Evolutionary conservation across 2,888 invertebrate species (phyloP), one percentile per base, ranked within the genome.

Genomic region (Apotomis turbidana): DNA sequence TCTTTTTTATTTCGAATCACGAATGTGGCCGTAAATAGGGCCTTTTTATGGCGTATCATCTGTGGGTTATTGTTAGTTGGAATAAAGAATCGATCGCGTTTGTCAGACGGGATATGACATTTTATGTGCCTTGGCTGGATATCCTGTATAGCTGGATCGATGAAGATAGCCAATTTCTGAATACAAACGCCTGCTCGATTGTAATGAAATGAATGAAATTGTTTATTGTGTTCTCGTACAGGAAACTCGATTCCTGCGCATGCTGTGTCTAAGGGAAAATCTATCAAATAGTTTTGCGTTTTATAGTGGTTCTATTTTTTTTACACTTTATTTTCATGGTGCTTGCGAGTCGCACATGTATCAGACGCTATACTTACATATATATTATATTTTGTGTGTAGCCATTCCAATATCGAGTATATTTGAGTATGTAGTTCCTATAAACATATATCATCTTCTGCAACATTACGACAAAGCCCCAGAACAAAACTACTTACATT

Each of bases 1-100:
- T 64, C 68, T 76, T 76, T 80, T 83, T 79, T 77, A 76, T 80
- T 79, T 76, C 79, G 81, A 82, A 82, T 81, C 79, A 81, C 79
- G 77, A 78, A 76, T 72, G 63, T 78, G 74, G 74, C 80, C 79
- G 78, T 82, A 84, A 83, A 83, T 80, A 80, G 74, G 76, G 74
- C 79, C 78, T 80, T 78, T 81, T 81, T 83, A 81, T 78, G 78
- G 75, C 75, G 77, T 78, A 81, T 81, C 80, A 81, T 80, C 81
- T 76, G 79, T 80, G 78, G 78, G 79, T 81, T 80, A 82, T 81
- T 83, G 80, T 83, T 80, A 79, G 80, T 76, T 78, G 74, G 74
- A 77, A 78, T 77, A 76, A 75, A 75, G 78, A n/a, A 70, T 74
- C 66, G 68, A 61, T 68, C 55, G 59, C 64, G 55, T 64, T 68